Evolutionary conservation across 2,888 invertebrate genomes (phyloP).

Genomic region (Papilio elwesi): DNA sequence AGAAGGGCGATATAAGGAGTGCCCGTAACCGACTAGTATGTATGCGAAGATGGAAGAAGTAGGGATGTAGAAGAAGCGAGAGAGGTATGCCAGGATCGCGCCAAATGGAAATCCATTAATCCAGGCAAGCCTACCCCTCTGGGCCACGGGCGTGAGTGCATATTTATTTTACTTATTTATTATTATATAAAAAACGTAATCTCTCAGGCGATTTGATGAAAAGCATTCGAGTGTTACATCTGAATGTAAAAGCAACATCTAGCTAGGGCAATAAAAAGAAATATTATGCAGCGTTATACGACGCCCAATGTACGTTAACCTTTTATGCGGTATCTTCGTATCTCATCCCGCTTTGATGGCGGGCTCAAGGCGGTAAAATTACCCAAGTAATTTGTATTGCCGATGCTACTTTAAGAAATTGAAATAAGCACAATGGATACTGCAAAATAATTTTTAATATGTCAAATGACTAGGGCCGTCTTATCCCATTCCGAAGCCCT

Average conservation of each 20-base stretch:
- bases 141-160: too few relatives aligned
- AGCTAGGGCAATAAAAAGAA: slow-evolving; percentile 32
- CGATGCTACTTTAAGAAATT: slow-evolving; percentile 13
- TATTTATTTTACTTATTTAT: too few relatives aligned
- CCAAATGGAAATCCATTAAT: too few relatives aligned
- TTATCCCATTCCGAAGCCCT: too few relatives aligned
- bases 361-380: slow-evolving; percentile 26
- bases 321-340: slow-evolving; percentile 31
- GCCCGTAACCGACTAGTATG: too few relatives aligned
- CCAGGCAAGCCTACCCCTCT: too few relatives aligned
- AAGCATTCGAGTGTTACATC: slow-evolving; percentile 22
- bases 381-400: slow-evolving; percentile 31
- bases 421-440: background rate
- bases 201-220: slow-evolving; percentile 19
- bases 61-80: too few relatives aligned
- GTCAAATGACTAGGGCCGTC: too few relatives aligned
- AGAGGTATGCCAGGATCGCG: too few relatives aligned
- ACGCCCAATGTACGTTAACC: slow-evolving; percentile 29
- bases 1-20: too few relatives aligned
- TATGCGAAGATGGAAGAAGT: too few relatives aligned
- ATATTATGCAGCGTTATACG: slow-evolving; percentile 32
- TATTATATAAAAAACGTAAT: background rate
- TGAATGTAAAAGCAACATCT: slow-evolving; percentile 25
- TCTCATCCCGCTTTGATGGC: slow-evolving; percentile 34
- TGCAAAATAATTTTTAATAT: too few relatives aligned